Conservation (phyloP, 2,113 vertebrate genomes). For the Archocentrus centrarchus region DNA sequence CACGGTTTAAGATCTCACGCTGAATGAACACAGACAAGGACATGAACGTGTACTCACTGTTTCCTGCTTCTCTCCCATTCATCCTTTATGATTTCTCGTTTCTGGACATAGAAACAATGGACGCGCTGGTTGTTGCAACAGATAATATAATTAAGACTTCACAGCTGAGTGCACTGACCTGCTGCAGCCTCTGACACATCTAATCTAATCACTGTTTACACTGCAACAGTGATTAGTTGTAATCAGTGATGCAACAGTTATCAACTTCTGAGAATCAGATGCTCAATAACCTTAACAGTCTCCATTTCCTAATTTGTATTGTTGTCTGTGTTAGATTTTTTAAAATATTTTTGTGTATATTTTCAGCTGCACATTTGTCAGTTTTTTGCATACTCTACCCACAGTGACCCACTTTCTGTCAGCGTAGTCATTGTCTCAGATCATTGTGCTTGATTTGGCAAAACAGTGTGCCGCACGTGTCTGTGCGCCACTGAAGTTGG, state of each 20-base stretch:
- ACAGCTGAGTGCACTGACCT: slow-evolving; percentile 59
- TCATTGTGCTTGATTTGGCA: slow-evolving; percentile 53
- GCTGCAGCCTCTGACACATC: slow-evolving; percentile 44
- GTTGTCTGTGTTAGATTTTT: neutral
- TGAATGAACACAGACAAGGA: slow-evolving; percentile 18
- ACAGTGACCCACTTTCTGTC: slow-evolving; percentile 58
- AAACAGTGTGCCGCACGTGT: slow-evolving; percentile 1
- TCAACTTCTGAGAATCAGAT: neutral
- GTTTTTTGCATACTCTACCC: slow-evolving; percentile 27
- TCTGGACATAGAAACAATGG: slow-evolving; percentile 45
- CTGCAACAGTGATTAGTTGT: slow-evolving; percentile 1
- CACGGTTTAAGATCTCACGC: neutral
- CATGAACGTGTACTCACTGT: neutral
- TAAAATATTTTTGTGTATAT: neutral
- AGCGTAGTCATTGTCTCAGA: slow-evolving; percentile 33
- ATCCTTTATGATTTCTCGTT: slow-evolving; percentile 58
- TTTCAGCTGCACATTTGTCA: slow-evolving; percentile 34
- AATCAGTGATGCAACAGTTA: slow-evolving; percentile 1
- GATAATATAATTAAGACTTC: slow-evolving; percentile 58
- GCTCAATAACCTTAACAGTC: neutral
- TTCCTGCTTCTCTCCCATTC: slow-evolving; percentile 30
- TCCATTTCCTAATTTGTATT: neutral
- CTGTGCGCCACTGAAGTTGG: neutral
- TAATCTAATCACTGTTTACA: slow-evolving; percentile 11
- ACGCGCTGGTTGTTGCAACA: slow-evolving; percentile 34